A percentile compares a stretch with the other conserved stretches of the same genome.
Evolutionary conservation across 64 coral and sea anemone species (phyloP).

Genomic region (Stichodactyla helianthus): DNA sequence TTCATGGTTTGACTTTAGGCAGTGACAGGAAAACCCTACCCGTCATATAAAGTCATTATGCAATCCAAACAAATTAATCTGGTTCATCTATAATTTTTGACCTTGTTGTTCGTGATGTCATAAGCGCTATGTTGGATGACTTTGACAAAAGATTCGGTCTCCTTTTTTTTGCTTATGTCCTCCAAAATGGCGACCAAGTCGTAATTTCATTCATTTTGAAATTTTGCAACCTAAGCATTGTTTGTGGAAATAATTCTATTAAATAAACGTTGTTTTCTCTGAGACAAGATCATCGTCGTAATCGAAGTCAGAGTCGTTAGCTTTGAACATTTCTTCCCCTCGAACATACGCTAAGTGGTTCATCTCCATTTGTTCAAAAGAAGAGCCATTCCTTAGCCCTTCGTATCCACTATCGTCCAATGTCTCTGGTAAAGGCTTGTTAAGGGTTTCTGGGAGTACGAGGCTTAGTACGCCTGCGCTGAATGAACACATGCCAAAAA

Average conservation of each 20-base stretch:
- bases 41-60: too few species aligned
- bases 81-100: too few species aligned
- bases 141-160: too few species aligned
- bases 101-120: too few species aligned
- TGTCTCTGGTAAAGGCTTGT: constrained; percentile 91
- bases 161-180: too few species aligned
- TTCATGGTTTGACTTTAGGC: too few species aligned
- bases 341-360: constrained; percentile 44
- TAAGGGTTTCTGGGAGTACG: constrained; percentile 75
- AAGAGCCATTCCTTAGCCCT: constrained; percentile 16
- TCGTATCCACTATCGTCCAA: constrained; percentile 73
- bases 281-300: constrained; percentile 67
- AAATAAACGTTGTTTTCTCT: constrained; percentile 91
- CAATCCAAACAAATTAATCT: too few species aligned
- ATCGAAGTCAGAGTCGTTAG: constrained; percentile 84
- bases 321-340: constrained; percentile 73
- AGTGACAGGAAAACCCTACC: too few species aligned
- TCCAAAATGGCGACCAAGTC: too few species aligned
- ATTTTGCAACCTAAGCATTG: too few species aligned
- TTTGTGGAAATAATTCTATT: not conserved
- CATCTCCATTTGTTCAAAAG: constrained; percentile 72
- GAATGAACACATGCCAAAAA: constrained; percentile 93
- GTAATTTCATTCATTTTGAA: not conserved
- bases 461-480: constrained; percentile 68
- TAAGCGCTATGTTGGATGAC: too few species aligned